A percentile compares a stretch with the other conserved stretches of the same genome.
phyloP scores from a whole-genome alignment of 1,140 invertebrate genomes.

The Drosophila auraria region DNA sequence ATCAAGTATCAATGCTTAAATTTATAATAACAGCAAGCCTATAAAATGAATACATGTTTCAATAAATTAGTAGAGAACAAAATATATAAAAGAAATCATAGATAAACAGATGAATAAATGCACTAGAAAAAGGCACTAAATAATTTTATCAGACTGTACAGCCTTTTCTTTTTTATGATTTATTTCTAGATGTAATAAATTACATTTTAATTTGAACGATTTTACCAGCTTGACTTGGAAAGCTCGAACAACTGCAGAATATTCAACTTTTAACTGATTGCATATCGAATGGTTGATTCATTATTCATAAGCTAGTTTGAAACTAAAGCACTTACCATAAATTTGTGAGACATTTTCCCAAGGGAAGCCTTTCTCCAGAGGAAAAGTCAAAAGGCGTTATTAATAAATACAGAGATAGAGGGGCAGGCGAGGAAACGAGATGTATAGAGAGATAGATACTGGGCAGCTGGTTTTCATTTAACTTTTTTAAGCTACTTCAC shows the following conservation, averaged over 20 bases:
- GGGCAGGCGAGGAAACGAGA: constrained; percentile 2
- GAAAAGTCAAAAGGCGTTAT: constrained; percentile 66
- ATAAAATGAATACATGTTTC: background rate
- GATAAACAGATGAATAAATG: too few species aligned
- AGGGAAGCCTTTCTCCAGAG: background rate
- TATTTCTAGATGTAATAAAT: background rate
- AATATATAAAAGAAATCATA: too few species aligned
- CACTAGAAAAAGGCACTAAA: too few species aligned
- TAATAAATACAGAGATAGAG: constrained; percentile 59
- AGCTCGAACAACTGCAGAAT: constrained; percentile 1
- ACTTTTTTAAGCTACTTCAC: constrained; percentile 75
- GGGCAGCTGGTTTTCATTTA: constrained; percentile 69
- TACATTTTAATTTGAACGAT: background rate
- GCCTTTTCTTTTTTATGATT: background rate
- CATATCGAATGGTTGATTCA: constrained; percentile 28
- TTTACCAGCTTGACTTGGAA: background rate
- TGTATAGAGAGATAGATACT: constrained; percentile 12
- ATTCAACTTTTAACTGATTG: constrained; percentile 37
- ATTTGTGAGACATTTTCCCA: constrained; percentile 26
- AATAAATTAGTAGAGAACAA: too few species aligned
- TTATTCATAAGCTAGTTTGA: constrained; percentile 41
- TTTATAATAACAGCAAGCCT: background rate
- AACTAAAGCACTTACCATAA: constrained; percentile 54
- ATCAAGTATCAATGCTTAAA: too few species aligned
- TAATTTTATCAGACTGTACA: background rate